Base-by-base conservation (phyloP, 2,888 invertebrate genomes). In the Hydraecia micacea region DNA sequence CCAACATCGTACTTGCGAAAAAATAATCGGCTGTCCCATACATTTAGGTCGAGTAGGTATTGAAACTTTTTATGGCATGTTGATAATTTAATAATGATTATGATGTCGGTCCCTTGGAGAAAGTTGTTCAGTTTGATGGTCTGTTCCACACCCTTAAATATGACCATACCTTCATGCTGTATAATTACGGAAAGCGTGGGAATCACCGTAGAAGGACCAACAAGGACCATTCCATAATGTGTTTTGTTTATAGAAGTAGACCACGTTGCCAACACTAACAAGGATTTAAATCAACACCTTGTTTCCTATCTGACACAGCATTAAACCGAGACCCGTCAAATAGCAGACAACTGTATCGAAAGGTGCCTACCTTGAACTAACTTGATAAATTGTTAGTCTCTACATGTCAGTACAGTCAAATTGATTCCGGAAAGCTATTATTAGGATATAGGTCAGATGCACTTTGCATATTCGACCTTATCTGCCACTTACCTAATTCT, bases 311-410 rank as follows among this genome's bases (percentile, higher is more conserved):
- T 65, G 66, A 77, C 46, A 62, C 42, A 66, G 63, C 73, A 74
- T 65, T 65, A 62, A 66, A 63, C 8, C 18, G 28, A 65, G 62
- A 75, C 49, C 70, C 36, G 81, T 83, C 75, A 77, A 85, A 85
- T 66, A 75, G 60, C 78, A 84, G 84, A 85, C 75, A 85, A 80
- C 72, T 21, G 68, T 73, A 75, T 85, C 70, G 90, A 92, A 92
- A 91, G 91, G 89, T 76, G 88, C 79, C 85, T 75, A 81, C 92
- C 91, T 92, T 91, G 91, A 90, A 85, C 73, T 82, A 77, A 77
- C 82, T 80, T 73, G 21, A 74, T 75, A 73, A 66, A 76, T 79
- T 70, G 42, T 73, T 70, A 74, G 73, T 70, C 52, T 62, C 52
- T 73, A 66, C 42, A 66, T 65, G 52, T 79, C 82, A 80, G 74